A percentile compares a stretch with the other conserved stretches of the same genome.
phyloP scores from a whole-genome alignment of 2,888 invertebrate genomes.

The Spodoptera littoralis region DNA sequence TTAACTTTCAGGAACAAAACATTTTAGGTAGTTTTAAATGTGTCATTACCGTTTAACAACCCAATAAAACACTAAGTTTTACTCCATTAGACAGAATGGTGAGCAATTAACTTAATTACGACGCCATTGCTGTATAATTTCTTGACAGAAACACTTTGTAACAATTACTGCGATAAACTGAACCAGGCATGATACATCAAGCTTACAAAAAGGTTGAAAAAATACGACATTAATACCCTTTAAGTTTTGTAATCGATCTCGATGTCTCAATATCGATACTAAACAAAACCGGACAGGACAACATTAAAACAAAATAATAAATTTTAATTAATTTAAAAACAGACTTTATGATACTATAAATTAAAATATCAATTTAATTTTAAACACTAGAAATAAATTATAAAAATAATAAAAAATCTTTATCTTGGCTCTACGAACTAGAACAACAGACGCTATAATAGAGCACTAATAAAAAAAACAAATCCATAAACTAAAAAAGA shows the following conservation, averaged over 20 bases:
- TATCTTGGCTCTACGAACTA: conserved; percentile 4
- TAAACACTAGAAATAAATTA: too few species aligned
- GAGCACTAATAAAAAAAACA: conserved; percentile 50
- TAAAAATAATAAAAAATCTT: too few species aligned
- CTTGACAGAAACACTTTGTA: conserved; percentile 55
- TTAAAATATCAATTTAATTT: too few species aligned
- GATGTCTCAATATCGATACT: too few species aligned
- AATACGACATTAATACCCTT: not conserved
- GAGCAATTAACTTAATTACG: conserved; percentile 64
- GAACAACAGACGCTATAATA: conserved; percentile 42
- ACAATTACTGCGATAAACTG: conserved; percentile 37
- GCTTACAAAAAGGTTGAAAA: not conserved
- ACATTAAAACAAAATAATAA: too few species aligned
- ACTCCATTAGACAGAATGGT: conserved; percentile 59
- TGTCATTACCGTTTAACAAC: conserved; percentile 19
- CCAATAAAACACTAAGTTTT: conserved; percentile 43
- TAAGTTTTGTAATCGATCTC: too few species aligned
- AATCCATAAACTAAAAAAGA: conserved; percentile 55
- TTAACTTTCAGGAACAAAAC: conserved; percentile 4
- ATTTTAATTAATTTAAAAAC: too few species aligned
- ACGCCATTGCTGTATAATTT: conserved; percentile 61
- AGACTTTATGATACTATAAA: too few species aligned
- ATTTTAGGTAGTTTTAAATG: conserved; percentile 1
- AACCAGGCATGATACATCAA: conserved; percentile 4
- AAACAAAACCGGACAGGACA: too few species aligned